phyloP scores from a whole-genome alignment of 2,888 invertebrate species.

The Eilema sororculum region DNA sequence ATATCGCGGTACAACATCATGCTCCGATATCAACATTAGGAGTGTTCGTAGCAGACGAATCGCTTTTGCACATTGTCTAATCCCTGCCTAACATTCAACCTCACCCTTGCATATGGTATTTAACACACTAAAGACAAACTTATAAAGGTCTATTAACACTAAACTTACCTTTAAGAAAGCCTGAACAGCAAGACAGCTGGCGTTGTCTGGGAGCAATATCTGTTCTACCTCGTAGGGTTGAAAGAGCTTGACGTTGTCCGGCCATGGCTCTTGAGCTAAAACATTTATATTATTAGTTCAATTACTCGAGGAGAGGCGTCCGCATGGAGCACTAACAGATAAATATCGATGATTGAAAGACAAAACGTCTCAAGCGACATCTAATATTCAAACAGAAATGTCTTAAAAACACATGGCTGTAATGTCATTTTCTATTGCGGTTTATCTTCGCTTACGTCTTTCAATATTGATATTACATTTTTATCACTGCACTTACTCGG shows the following conservation, averaged over 20 bases:
- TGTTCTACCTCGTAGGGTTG: slow-evolving; percentile 98
- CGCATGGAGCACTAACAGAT: neutral
- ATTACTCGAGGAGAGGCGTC: neutral
- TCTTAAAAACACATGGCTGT: neutral
- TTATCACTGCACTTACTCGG: neutral
- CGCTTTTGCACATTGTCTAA: no score
- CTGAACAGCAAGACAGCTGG: slow-evolving; percentile 97
- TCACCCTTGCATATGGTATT: neutral
- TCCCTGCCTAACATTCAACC: no score
- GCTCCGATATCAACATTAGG: no score
- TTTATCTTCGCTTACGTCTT: neutral
- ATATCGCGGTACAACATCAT: no score
- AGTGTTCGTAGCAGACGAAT: no score
- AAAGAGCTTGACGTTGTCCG: slow-evolving; percentile 93
- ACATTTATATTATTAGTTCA: neutral
- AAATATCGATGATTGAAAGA: neutral
- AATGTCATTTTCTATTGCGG: neutral
- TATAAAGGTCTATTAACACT: neutral
- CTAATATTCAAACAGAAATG: neutral
- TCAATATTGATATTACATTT: neutral
- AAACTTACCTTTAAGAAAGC: slow-evolving; percentile 93
- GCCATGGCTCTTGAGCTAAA: slow-evolving; percentile 95
- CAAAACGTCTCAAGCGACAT: neutral
- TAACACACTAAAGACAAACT: neutral
- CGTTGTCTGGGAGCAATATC: slow-evolving; percentile 96